Evolutionary conservation across 2,888 invertebrate genomes (phyloP).

Genomic region (Drosophila nigricruria): DNA sequence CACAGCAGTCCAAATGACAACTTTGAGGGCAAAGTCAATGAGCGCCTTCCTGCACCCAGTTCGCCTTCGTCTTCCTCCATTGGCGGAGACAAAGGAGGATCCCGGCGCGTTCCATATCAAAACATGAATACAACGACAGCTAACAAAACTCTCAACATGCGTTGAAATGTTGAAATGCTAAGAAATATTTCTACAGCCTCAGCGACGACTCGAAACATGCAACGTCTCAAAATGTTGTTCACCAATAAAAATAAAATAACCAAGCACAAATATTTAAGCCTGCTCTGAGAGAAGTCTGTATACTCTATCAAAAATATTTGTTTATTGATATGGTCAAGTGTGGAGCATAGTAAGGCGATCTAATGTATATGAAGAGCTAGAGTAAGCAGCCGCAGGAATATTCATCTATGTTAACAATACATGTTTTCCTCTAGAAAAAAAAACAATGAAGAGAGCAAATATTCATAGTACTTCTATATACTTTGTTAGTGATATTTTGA

Average conservation of each 20-base stretch:
- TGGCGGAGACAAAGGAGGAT: conserved; percentile 72
- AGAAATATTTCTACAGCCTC: conserved; percentile 70
- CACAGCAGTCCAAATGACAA: conserved; percentile 72
- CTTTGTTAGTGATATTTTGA: not conserved
- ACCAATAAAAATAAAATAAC: conserved; percentile 42
- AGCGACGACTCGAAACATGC: conserved; percentile 56
- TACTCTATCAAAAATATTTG: conserved; percentile 21
- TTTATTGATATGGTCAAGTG: not conserved
- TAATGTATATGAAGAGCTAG: not conserved
- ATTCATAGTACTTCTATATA: too few relatives aligned
- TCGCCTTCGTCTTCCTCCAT: conserved; percentile 47
- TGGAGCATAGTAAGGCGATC: not conserved
- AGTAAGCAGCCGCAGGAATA: too few relatives aligned
- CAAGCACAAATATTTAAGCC: not conserved
- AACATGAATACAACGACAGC: conserved; percentile 83
- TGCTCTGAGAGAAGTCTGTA: not conserved
- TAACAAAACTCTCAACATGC: conserved; percentile 82
- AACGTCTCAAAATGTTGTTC: conserved; percentile 53
- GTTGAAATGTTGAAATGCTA: conserved; percentile 79
- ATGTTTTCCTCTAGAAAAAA: too few relatives aligned
- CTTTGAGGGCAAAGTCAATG: conserved; percentile 81
- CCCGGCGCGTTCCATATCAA: conserved; percentile 83
- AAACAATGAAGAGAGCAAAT: too few relatives aligned
- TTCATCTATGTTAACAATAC: not conserved
- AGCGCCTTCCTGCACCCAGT: conserved; percentile 75